Percentiles rank a stretch among this genome's conserved stretches.
Evolutionary conservation across 2,888 invertebrate species (phyloP).

Genomic region (Drosophila prolongata): DNA sequence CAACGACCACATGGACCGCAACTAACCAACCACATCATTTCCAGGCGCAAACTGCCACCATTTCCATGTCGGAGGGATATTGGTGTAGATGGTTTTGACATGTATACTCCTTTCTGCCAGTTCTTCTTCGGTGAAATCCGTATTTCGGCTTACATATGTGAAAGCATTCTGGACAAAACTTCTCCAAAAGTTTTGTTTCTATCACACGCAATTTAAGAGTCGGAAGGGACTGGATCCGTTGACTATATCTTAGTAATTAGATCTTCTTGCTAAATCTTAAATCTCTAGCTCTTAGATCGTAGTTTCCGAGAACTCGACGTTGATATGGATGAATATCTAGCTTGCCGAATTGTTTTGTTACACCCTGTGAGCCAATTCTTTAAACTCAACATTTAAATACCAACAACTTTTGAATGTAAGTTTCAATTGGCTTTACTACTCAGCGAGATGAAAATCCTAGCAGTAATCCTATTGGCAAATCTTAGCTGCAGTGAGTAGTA

Average conservation of each 20-base stretch:
- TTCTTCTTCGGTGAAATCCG: neutral
- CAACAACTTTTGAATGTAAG: neutral
- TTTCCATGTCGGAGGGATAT: constrained; percentile 9
- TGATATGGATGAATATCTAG: too few species aligned
- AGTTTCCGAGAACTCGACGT: too few species aligned
- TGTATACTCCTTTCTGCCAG: constrained; percentile 9
- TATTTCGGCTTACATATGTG: too few species aligned
- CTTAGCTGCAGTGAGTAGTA: neutral
- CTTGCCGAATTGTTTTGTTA: neutral
- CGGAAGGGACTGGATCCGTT: too few species aligned
- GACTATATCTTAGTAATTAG: too few species aligned
- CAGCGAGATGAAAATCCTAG: neutral
- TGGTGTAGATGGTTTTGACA: constrained; percentile 42
- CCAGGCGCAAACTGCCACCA: constrained; percentile 61
- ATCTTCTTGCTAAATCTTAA: too few species aligned
- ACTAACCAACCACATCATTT: constrained; percentile 68
- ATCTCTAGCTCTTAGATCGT: too few species aligned
- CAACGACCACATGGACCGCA: constrained; percentile 46
- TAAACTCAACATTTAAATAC: too few species aligned
- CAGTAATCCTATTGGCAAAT: neutral
- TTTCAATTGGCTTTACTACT: neutral
- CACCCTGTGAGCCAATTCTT: neutral
- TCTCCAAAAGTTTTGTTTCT: too few species aligned
- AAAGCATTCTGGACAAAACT: too few species aligned
- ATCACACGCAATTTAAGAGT: too few species aligned